Conservation (phyloP, 2,113 vertebrate species). For the Pelobates fuscus region DNA sequence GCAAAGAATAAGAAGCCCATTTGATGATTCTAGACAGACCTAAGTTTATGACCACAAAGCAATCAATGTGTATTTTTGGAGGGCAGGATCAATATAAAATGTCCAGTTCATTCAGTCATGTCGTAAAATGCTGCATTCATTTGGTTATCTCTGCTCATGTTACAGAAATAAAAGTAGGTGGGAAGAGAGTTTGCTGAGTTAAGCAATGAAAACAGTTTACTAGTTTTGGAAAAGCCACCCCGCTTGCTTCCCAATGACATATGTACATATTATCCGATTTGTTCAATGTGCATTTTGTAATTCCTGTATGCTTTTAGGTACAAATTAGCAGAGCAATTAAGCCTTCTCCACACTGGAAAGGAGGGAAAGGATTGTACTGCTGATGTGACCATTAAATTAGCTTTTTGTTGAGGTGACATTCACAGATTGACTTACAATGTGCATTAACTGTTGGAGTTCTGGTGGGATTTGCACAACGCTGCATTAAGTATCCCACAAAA, state of each 20-base stretch:
- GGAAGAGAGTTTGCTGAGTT: not conserved
- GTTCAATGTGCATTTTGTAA: not conserved
- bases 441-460: no score
- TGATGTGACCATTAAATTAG: not conserved
- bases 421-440: not conserved
- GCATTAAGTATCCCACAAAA: no score
- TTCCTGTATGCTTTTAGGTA: slow-evolving; percentile 15
- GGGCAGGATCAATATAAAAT: no score
- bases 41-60: no score
- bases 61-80: no score
- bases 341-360: not conserved
- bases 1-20: no score
- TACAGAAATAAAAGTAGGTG: not conserved
- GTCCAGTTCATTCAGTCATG: no score
- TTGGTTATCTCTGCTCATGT: no score
- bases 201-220: not conserved
- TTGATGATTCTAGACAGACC: no score
- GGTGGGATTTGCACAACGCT: no score
- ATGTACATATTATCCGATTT: not conserved
- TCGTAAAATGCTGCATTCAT: no score
- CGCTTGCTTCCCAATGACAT: not conserved
- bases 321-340: slow-evolving; percentile 24
- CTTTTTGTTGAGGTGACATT: not conserved
- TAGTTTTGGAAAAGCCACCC: not conserved
- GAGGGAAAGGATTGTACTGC: not conserved